These are phyloP conservation scores for Agrochola circellaris DNA, from an alignment of 2,888 invertebrate genomes.

Conservation along the genomic window DNA sequence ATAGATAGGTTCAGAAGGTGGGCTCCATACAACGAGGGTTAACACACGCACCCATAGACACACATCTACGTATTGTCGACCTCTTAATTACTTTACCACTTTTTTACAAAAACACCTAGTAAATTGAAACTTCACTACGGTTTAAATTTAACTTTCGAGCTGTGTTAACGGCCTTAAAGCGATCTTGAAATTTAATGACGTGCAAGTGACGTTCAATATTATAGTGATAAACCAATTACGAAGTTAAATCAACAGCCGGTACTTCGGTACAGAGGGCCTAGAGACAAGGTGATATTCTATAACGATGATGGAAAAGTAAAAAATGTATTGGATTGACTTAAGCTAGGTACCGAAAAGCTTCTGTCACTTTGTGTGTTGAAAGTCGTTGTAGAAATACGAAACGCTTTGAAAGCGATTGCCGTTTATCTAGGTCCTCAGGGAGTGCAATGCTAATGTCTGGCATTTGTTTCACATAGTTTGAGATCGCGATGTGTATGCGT, in stretches of 20 bases:
- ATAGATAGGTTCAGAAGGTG: not conserved
- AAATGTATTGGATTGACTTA: too few relatives aligned
- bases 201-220: not conserved
- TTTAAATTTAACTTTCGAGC: not conserved
- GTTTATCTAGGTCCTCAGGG: too few relatives aligned
- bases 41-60: not conserved
- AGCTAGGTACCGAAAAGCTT: too few relatives aligned
- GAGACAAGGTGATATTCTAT: too few relatives aligned
- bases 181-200: not conserved
- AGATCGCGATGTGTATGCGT: not conserved
- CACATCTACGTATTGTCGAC: too few relatives aligned
- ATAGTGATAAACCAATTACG: not conserved
- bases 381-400: too few relatives aligned
- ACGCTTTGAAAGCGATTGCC: too few relatives aligned
- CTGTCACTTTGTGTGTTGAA: too few relatives aligned
- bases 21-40: rapidly evolving
- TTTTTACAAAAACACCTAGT: not conserved
- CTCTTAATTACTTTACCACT: not conserved
- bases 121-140: not conserved
- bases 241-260: not conserved
- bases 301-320: too few relatives aligned
- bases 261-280: not conserved
- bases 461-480: not conserved
- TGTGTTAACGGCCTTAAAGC: not conserved
- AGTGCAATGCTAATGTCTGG: not conserved